Conservation (phyloP, 2,888 invertebrate genomes). For the Leptogaster cylindrica region DNA sequence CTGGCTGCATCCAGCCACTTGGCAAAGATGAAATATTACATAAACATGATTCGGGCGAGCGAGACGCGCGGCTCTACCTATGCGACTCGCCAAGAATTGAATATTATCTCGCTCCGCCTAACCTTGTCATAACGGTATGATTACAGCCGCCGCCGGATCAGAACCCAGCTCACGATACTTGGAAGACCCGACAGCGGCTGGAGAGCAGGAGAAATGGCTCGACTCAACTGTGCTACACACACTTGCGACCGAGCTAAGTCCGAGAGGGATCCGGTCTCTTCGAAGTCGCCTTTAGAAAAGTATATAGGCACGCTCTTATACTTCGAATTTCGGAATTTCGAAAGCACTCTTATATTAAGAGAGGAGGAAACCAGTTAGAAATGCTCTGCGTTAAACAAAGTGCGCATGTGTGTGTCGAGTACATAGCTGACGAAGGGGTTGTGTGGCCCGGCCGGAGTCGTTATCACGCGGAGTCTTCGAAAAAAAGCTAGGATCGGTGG, state of each 20-base stretch:
- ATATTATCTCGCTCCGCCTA: constrained; percentile 60
- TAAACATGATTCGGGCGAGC: constrained; percentile 31
- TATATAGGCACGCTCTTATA: constrained; percentile 5
- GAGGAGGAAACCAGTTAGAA: not conserved
- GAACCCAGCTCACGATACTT: not conserved
- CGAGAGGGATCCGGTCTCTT: not conserved
- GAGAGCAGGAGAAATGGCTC: not conserved
- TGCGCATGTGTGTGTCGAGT: not conserved
- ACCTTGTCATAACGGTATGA: constrained; percentile 59
- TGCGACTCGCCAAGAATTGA: constrained; percentile 20
- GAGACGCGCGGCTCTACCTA: constrained; percentile 24
- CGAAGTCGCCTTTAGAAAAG: not conserved
- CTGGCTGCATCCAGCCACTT: constrained; percentile 32
- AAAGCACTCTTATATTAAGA: not conserved
- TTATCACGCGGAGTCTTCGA: constrained; percentile 28
- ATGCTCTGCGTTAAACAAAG: too few species aligned
- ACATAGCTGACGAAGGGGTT: not conserved
- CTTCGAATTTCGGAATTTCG: not conserved
- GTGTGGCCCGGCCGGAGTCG: not conserved
- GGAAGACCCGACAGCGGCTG: not conserved
- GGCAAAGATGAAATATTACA: constrained; percentile 40
- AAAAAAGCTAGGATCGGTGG: not conserved
- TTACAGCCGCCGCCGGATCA: not conserved
- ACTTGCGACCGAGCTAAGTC: not conserved
- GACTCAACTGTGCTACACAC: not conserved